These are phyloP conservation scores for Ormyrus thymus DNA, from an alignment of 2,888 invertebrate species.

Conservation along the genomic window DNA sequence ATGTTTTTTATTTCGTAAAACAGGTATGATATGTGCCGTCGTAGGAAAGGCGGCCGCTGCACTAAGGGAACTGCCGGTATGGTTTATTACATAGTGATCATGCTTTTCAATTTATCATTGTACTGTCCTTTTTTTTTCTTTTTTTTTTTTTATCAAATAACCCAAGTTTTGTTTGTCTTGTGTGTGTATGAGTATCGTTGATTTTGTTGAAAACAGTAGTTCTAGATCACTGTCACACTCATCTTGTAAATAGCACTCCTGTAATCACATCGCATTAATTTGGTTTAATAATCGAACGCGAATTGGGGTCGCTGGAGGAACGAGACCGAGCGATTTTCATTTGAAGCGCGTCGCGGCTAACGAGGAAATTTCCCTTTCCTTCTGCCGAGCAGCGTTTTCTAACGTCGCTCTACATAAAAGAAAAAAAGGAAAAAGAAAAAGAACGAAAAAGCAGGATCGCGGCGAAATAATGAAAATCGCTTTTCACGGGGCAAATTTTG, in stretches of 20 bases:
- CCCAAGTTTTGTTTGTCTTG: constrained; percentile 11
- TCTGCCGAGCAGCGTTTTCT: constrained; percentile 9
- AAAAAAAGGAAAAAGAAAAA: constrained; percentile 4
- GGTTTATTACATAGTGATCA: constrained; percentile 73
- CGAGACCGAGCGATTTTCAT: constrained; percentile 55
- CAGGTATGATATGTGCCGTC: constrained; percentile 99
- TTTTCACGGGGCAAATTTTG: constrained; percentile 52
- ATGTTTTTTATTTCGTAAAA: constrained; percentile 75
- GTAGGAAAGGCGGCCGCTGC: constrained; percentile 97
- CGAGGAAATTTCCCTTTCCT: constrained; percentile 33
- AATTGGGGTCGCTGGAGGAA: constrained; percentile 37
- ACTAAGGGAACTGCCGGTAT: constrained; percentile 99
- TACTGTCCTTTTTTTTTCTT: neutral
- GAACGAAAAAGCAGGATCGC: constrained; percentile 30
- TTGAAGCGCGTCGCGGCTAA: constrained; percentile 14
- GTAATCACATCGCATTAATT: constrained; percentile 24
- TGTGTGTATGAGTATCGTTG: constrained; percentile 12
- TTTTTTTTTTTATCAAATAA: constrained; percentile 16
- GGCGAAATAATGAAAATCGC: constrained; percentile 56
- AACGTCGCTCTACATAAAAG: constrained; percentile 23
- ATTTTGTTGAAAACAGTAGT: constrained; percentile 24
- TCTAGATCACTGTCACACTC: constrained; percentile 27
- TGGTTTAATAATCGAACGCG: neutral
- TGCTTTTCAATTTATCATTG: constrained; percentile 48
- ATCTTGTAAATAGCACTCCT: constrained; percentile 47